These are phyloP conservation scores for Nothobranchius kuhntae DNA, from an alignment of 2,113 vertebrate species.

Conservation along the genomic window DNA sequence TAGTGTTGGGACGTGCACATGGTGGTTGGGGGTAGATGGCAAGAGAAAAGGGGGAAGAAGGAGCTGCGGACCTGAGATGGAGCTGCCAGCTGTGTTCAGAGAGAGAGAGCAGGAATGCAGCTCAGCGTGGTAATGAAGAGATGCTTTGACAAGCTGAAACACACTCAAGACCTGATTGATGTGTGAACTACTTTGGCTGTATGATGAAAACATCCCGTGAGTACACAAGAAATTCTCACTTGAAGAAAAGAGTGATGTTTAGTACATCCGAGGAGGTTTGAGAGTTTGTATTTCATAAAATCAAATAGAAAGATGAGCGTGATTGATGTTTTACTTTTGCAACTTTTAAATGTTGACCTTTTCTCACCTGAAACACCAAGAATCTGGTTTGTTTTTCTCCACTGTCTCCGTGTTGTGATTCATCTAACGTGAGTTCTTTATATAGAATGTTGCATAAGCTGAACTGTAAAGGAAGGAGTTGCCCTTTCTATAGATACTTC, in stretches of 20 bases:
- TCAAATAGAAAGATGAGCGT: too few species aligned
- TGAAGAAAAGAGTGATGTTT: constrained; percentile 1
- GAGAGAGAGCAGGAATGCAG: constrained; percentile 63
- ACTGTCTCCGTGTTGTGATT: constrained; percentile 33
- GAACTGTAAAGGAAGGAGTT: constrained; percentile 24
- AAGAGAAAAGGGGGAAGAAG: constrained; percentile 43
- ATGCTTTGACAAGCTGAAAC: constrained; percentile 63
- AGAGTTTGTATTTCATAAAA: background rate
- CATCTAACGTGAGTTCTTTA: constrained; percentile 43
- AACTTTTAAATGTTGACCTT: background rate
- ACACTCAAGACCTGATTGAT: constrained; percentile 53
- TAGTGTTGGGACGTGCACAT: constrained; percentile 58
- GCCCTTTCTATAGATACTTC: constrained; percentile 28
- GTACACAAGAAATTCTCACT: constrained; percentile 49
- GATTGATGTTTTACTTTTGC: too few species aligned
- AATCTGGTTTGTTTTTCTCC: constrained; percentile 2
- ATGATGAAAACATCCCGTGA: constrained; percentile 80
- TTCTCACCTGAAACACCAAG: constrained; percentile 15
- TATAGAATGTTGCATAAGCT: constrained; percentile 29
- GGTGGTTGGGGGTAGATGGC: constrained; percentile 55
- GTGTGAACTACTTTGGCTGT: constrained; percentile 42
- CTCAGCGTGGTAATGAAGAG: constrained; percentile 71
- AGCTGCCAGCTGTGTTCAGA: constrained; percentile 61
- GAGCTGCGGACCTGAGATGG: constrained; percentile 54
- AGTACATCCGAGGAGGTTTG: constrained; percentile 13